phyloP scores from a whole-genome alignment of 2,113 vertebrate genomes.

The Heterotis niloticus region DNA sequence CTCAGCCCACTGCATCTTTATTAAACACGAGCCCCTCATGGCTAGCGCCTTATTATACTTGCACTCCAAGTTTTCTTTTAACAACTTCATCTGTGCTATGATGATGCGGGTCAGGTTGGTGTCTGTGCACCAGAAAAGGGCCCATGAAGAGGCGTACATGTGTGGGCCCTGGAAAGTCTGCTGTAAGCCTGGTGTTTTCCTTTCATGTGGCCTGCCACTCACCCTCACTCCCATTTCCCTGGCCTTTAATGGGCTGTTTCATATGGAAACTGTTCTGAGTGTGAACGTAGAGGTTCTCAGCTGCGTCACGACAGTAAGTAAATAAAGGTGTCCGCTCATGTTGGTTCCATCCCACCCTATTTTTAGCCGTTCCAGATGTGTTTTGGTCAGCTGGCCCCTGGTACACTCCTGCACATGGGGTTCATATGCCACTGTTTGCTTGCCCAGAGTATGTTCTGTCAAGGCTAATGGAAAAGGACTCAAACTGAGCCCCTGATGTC shows the following conservation, averaged over 20 bases:
- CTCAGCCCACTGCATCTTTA: background rate
- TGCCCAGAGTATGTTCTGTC: background rate
- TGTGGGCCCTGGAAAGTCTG: constrained; percentile 8
- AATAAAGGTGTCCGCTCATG: constrained; percentile 8
- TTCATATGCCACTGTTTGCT: background rate
- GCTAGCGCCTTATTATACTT: background rate
- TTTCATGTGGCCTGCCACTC: constrained; percentile 24
- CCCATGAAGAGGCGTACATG: background rate
- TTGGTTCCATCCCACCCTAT: background rate
- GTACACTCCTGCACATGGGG: background rate
- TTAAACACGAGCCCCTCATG: background rate
- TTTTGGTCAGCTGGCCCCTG: background rate
- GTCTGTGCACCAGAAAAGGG: background rate
- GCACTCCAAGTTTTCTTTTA: background rate
- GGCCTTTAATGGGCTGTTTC: constrained; percentile 9
- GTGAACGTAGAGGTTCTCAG: constrained; percentile 1
- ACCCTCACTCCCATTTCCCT: constrained; percentile 1
- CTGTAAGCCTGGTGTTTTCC: background rate
- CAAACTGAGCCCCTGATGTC: background rate
- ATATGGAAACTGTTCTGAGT: constrained; percentile 4
- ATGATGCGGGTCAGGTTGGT: background rate
- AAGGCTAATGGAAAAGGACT: background rate
- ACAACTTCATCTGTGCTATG: background rate
- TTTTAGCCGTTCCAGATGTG: constrained; percentile 14
- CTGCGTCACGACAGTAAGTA: constrained; percentile 24